Conservation (phyloP, 2,888 invertebrate species). For the Odontocolon sp. region DNA sequence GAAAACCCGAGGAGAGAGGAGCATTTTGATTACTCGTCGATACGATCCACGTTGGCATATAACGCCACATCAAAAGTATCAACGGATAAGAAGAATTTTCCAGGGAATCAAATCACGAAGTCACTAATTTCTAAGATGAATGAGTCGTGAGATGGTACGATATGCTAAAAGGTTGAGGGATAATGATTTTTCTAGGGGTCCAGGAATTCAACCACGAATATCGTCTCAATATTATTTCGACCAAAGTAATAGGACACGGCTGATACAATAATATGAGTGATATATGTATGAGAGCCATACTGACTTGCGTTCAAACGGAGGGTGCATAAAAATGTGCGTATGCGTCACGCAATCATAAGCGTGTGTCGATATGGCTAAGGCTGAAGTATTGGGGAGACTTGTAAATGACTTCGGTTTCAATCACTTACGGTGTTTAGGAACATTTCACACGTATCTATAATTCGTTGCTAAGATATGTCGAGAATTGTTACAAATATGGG, state of each 20-base stretch:
- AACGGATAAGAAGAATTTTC: constrained; percentile 3
- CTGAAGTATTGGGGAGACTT: constrained; percentile 66
- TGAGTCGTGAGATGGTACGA: background rate
- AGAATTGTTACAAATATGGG: background rate
- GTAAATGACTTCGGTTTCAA: constrained; percentile 76
- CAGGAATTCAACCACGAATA: background rate
- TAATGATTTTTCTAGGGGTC: constrained; percentile 15
- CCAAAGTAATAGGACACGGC: constrained; percentile 1
- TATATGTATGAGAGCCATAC: constrained; percentile 73
- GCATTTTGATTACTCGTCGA: constrained; percentile 36
- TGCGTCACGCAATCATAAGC: constrained; percentile 73
- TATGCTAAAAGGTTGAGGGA: background rate
- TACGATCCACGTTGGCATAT: background rate
- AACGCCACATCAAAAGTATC: background rate
- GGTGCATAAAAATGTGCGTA: constrained; percentile 77
- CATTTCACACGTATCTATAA: constrained; percentile 10
- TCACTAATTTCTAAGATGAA: constrained; percentile 28
- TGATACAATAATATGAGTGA: constrained; percentile 70
- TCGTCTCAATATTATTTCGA: constrained; percentile 41
- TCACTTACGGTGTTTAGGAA: constrained; percentile 70
- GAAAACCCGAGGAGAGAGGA: background rate
- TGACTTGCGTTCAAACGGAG: constrained; percentile 53
- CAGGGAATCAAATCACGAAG: constrained; percentile 16
- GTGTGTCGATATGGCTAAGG: constrained; percentile 25
- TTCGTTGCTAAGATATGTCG: background rate